A percentile compares a stretch with the other conserved stretches of the same genome.
Evolutionary conservation across 2,888 invertebrate genomes (phyloP).

Genomic region (Cheiracanthium punctorium): DNA sequence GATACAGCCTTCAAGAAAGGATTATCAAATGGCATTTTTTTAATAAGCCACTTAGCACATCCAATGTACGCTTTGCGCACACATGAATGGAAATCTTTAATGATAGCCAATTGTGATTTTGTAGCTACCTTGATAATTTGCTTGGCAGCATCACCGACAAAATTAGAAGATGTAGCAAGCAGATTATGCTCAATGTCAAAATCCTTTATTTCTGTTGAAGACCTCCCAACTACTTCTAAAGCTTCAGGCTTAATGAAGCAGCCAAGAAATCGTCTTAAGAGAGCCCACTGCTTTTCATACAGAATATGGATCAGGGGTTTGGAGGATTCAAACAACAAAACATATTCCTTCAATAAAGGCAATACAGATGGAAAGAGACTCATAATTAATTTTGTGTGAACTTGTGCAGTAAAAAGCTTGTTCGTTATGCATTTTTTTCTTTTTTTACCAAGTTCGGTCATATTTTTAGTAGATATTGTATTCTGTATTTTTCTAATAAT

Average conservation of each 20-base stretch:
- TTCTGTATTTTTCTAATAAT: neutral
- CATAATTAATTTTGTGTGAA: neutral
- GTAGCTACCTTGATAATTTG: neutral
- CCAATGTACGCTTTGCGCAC: neutral
- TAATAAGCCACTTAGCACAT: neutral
- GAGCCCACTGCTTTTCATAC: constrained; percentile 9
- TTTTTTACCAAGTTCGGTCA: constrained; percentile 2
- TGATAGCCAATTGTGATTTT: neutral
- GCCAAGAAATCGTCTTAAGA: neutral
- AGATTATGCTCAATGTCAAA: neutral
- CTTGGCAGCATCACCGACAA: constrained; percentile 15
- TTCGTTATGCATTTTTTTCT: neutral
- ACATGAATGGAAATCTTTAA: neutral
- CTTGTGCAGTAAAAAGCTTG: neutral
- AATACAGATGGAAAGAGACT: neutral
- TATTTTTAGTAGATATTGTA: neutral
- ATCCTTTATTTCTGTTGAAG: neutral
- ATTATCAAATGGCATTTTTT: constrained; percentile 25
- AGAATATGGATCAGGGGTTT: constrained; percentile 8
- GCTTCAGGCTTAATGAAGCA: constrained; percentile 38
- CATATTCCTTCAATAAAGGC: constrained; percentile 27
- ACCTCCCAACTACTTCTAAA: neutral
- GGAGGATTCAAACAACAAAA: neutral
- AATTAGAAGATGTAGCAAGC: neutral
- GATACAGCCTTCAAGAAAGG: constrained; percentile 21